These are phyloP conservation scores for Neogobius melanostomus DNA, from an alignment of 2,113 vertebrate genomes.

Conservation along the genomic window DNA sequence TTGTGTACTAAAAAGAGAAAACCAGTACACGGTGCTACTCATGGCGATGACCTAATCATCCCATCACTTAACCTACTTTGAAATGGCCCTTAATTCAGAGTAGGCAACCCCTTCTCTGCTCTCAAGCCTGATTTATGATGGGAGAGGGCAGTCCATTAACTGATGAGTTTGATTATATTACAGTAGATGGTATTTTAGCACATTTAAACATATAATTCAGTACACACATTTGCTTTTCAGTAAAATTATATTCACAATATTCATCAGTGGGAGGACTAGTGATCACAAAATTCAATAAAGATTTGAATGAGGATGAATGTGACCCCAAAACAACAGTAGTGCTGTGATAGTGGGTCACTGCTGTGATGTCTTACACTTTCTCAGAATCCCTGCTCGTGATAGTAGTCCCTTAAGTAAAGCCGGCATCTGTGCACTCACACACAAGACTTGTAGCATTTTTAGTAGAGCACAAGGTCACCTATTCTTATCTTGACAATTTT, in stretches of 20 bases:
- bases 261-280: background rate
- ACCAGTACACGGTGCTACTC: slow-evolving; percentile 35
- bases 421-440: slow-evolving; percentile 66
- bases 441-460: slow-evolving; percentile 64
- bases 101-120: slow-evolving; percentile 31
- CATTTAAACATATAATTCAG: background rate
- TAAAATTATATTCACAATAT: background rate
- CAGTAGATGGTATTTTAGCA: slow-evolving; percentile 2
- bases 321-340: slow-evolving; percentile 48
- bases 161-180: slow-evolving; percentile 54
- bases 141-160: slow-evolving; percentile 50
- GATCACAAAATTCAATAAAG: background rate
- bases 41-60: slow-evolving; percentile 55
- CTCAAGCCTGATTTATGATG: slow-evolving; percentile 65
- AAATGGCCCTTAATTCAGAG: slow-evolving; percentile 53
- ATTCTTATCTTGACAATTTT: slow-evolving; percentile 5
- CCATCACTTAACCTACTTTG: slow-evolving; percentile 65
- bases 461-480: slow-evolving; percentile 45
- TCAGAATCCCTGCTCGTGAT: slow-evolving; percentile 54
- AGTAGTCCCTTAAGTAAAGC: slow-evolving; percentile 68
- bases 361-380: slow-evolving; percentile 14
- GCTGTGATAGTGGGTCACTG: slow-evolving; percentile 30
- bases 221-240: background rate
- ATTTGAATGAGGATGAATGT: slow-evolving; percentile 42
- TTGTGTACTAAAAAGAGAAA: slow-evolving; percentile 20